phyloP scores from a whole-genome alignment of 2,113 vertebrate genomes.

The Leuciscus idus region DNA sequence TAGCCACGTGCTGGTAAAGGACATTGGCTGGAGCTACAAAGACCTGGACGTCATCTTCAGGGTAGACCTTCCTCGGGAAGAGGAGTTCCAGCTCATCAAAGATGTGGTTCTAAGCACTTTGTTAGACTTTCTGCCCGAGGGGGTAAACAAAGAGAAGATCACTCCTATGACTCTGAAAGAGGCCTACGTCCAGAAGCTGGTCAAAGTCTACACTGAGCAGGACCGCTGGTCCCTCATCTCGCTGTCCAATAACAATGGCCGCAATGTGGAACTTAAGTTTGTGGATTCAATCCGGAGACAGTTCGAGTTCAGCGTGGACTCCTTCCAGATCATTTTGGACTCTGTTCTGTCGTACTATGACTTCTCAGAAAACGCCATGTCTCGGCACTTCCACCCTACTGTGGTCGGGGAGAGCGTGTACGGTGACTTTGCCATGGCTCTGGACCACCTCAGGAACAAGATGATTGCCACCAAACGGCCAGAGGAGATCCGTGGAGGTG shows the following conservation, averaged over 20 bases:
- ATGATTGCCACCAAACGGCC: constrained; percentile 95
- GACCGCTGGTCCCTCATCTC: constrained; percentile 99
- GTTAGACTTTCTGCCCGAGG: constrained; percentile 92
- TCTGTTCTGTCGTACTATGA: constrained; percentile 89
- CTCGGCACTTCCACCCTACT: constrained; percentile 82
- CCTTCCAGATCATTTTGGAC: constrained; percentile 97
- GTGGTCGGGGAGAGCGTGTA: constrained; percentile 93
- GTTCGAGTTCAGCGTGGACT: constrained; percentile 98
- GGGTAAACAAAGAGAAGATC: constrained; percentile 94
- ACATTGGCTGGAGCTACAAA: constrained; percentile 93
- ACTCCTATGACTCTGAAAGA: constrained; percentile 91
- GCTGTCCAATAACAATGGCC: constrained; percentile 93
- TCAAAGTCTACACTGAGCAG: constrained; percentile 91
- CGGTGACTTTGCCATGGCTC: constrained; percentile 86
- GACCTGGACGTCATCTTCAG: constrained; percentile 97
- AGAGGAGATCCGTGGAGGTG: constrained; percentile 94
- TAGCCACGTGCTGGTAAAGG: constrained; percentile 93
- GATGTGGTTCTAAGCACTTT: constrained; percentile 92
- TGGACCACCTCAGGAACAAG: constrained; percentile 89
- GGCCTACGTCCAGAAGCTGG: constrained; percentile 96
- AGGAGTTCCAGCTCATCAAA: constrained; percentile 87
- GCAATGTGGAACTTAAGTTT: constrained; percentile 97
- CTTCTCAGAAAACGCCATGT: constrained; percentile 80
- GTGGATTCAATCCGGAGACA: constrained; percentile 93
- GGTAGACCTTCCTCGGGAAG: constrained; percentile 86